phyloP scores from a whole-genome alignment of 2,113 vertebrate genomes.

The Lampris megalopsis region DNA sequence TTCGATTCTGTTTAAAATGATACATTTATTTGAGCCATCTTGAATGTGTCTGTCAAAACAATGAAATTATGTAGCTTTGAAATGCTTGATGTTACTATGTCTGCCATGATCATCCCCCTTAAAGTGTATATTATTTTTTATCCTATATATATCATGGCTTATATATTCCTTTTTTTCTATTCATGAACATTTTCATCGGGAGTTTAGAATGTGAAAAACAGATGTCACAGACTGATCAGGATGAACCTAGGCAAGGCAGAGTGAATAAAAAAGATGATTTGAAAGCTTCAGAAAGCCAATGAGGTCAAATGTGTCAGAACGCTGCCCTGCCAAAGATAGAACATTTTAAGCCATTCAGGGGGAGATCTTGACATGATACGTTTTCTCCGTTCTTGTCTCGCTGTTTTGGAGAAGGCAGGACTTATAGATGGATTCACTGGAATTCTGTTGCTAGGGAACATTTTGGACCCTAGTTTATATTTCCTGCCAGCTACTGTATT shows the following conservation, averaged over 20 bases:
- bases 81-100: not conserved
- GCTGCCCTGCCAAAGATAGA: too few species aligned
- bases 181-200: constrained; percentile 1
- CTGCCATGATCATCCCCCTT: constrained; percentile 2
- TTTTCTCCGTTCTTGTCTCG: too few species aligned
- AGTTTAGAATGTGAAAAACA: not conserved
- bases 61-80: not conserved
- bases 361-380: too few species aligned
- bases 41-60: not conserved
- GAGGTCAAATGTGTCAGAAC: too few species aligned
- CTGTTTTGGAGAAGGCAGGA: too few species aligned
- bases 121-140: not conserved
- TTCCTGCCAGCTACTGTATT: too few species aligned
- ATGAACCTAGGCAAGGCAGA: not conserved
- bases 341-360: too few species aligned
- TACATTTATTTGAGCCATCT: not conserved
- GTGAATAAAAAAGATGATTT: not conserved
- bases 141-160: not conserved
- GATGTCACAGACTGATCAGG: not conserved
- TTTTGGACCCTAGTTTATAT: too few species aligned
- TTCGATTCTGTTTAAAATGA: constrained; percentile 17
- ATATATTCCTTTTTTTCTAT: not conserved
- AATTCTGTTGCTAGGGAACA: too few species aligned
- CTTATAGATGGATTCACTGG: too few species aligned
- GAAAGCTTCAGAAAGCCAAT: too few species aligned